Base-by-base conservation (phyloP, 2,888 invertebrate species). In the Scaptomyza caliginosa region DNA sequence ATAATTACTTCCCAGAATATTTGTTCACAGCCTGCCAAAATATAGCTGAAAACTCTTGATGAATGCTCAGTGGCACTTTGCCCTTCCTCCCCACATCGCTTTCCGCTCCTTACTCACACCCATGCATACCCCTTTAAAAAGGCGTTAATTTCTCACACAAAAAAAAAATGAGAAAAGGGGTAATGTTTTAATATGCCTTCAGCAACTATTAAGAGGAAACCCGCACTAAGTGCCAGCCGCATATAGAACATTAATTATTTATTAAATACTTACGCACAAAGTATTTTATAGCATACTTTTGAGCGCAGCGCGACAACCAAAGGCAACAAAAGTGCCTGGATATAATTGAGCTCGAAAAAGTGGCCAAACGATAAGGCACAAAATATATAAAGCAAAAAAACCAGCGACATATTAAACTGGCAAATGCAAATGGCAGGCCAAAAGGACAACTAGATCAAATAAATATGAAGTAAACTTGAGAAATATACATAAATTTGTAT, bases 1-100 rank as follows among this genome's bases (percentile, higher is more conserved):
- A 85, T 86, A 83, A 87, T 83, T 87, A 85, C 87, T 81, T 83
- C 82, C 82, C 81, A 71, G 69, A 67, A 77, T 83, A 59, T 83
- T 80, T 74, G 63, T 64, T 63, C 67, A 48, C 64, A 74, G 46
- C 70, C 60, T 59, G 64, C 69, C 65, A 75, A 82, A 76, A 75
- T 77, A 75, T 74, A 64, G 64, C 62, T 70, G 42, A 71, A 83
- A 83, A 86, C 52, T 77, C 64, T 83, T 83, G 86, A 83, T 81
- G 77, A 81, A 83, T 71, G 77, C 68, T 68, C 28, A 11, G 54
- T 28, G 45, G 49, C 51, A 46, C 26, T 21, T 36, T 8, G 45
- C 58, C 48, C 28, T 28, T 11, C 2, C 11, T 11, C 28, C 26
- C 26, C 26, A 8, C 11, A n/a, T n/a, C 8, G 26, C 26, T 3